phyloP scores from a whole-genome alignment of 1,140 invertebrate genomes.

The Drosophila arawakana region DNA sequence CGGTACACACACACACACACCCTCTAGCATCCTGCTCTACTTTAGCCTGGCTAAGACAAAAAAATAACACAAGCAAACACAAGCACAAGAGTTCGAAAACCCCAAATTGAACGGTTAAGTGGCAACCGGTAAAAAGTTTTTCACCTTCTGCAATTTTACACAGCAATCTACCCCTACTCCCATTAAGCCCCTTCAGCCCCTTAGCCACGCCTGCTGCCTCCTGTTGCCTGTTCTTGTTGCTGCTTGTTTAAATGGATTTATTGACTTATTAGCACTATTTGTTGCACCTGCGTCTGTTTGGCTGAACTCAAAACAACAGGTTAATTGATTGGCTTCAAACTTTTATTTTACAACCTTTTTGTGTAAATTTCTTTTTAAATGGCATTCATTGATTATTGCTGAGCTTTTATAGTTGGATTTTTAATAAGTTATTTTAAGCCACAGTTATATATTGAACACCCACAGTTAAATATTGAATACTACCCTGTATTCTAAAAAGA shows the following conservation, averaged over 20 bases:
- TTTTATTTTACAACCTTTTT: background rate
- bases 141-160: conserved; percentile 18
- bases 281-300: background rate
- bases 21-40: background rate
- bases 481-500: too few species aligned
- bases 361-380: background rate
- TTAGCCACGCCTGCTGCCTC: background rate
- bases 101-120: conserved; percentile 73
- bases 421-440: too few species aligned
- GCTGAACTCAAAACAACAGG: background rate
- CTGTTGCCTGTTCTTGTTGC: conserved; percentile 3
- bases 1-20: conserved; percentile 22
- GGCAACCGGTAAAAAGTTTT: conserved; percentile 41
- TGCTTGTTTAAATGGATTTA: conserved; percentile 56
- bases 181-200: background rate
- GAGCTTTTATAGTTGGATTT: too few species aligned
- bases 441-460: too few species aligned
- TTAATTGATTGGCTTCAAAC: conserved; percentile 28
- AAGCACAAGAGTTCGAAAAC: conserved; percentile 41
- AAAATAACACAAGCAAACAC: conserved; percentile 24
- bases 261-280: conserved; percentile 62
- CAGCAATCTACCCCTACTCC: background rate
- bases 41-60: background rate
- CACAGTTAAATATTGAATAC: too few species aligned
- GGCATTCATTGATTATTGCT: too few species aligned